Evolutionary conservation across 2,888 invertebrate genomes (phyloP).

Genomic region (Oeneis ivallda): DNA sequence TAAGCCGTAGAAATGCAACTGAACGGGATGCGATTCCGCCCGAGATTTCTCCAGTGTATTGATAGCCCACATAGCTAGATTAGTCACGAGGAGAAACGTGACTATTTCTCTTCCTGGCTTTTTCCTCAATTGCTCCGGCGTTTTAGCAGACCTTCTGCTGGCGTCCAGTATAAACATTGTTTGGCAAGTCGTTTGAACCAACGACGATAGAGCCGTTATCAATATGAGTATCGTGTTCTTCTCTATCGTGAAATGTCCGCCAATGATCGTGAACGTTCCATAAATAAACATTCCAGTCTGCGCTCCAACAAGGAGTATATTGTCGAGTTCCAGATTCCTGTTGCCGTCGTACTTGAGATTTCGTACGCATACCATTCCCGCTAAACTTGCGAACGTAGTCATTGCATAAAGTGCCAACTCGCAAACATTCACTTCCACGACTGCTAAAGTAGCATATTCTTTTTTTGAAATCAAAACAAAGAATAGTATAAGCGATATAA

Average conservation of each 20-base stretch:
- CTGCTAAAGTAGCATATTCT: conserved; percentile 90
- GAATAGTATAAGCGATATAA: conserved; percentile 94
- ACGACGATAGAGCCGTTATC: conserved; percentile 90
- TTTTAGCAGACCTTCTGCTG: conserved; percentile 91
- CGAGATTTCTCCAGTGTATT: conserved; percentile 95
- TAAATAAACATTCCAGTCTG: conserved; percentile 97
- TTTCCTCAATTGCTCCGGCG: conserved; percentile 89
- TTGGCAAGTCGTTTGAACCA: conserved; percentile 94
- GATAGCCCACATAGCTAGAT: conserved; percentile 96
- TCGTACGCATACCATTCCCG: conserved; percentile 94
- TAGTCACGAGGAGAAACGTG: conserved; percentile 94
- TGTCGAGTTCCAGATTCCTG: conserved; percentile 92
- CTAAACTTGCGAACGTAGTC: conserved; percentile 91
- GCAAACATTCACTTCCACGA: conserved; percentile 94
- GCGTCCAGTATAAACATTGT: conserved; percentile 96
- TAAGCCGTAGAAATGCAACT: conserved; percentile 94
- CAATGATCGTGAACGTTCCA: conserved; percentile 95
- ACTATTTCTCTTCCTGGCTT: conserved; percentile 97
- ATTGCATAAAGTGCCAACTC: conserved; percentile 93
- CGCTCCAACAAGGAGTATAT: conserved; percentile 94
- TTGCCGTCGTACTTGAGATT: conserved; percentile 92
- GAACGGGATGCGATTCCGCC: conserved; percentile 95
- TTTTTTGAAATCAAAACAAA: conserved; percentile 92
- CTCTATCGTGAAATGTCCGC: conserved; percentile 92
- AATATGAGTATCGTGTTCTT: conserved; percentile 91